Conservation (phyloP, 2,888 invertebrate species). For the Ichneumoninae sp. region DNA sequence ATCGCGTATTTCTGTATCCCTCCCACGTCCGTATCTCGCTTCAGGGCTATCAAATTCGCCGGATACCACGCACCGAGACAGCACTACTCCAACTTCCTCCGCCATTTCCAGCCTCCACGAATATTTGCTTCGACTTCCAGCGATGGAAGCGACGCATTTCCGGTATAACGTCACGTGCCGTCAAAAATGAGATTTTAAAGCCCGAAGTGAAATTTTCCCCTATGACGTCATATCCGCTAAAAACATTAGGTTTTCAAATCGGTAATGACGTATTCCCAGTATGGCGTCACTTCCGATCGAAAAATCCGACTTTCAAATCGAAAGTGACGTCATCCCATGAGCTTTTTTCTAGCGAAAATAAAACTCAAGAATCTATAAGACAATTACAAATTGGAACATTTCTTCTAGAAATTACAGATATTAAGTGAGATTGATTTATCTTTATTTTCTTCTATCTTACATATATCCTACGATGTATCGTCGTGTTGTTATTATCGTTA, state of each 20-base stretch:
- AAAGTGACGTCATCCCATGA: too few relatives aligned
- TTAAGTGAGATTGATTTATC: not conserved
- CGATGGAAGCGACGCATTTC: not conserved
- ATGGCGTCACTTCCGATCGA: too few relatives aligned
- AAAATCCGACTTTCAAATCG: too few relatives aligned
- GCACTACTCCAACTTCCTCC: not conserved
- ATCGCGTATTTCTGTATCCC: not conserved
- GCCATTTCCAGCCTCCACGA: not conserved
- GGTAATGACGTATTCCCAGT: too few relatives aligned
- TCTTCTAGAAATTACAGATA: not conserved
- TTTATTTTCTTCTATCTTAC: not conserved
- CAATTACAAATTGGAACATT: not conserved
- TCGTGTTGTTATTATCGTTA: slow-evolving; percentile 22
- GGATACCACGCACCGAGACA: not conserved
- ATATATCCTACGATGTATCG: not conserved
- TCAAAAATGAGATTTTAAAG: not conserved
- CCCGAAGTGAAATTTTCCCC: too few relatives aligned
- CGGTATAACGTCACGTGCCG: not conserved
- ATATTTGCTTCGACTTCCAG: not conserved
- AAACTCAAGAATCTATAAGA: not conserved
- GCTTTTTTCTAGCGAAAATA: not conserved
- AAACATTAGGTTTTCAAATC: not conserved
- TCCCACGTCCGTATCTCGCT: not conserved
- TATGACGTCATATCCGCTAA: not conserved
- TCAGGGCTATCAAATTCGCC: not conserved